These are phyloP conservation scores for Micromussa lordhowensis DNA, from an alignment of 92 coral and sea anemone species.

Conservation along the genomic window DNA sequence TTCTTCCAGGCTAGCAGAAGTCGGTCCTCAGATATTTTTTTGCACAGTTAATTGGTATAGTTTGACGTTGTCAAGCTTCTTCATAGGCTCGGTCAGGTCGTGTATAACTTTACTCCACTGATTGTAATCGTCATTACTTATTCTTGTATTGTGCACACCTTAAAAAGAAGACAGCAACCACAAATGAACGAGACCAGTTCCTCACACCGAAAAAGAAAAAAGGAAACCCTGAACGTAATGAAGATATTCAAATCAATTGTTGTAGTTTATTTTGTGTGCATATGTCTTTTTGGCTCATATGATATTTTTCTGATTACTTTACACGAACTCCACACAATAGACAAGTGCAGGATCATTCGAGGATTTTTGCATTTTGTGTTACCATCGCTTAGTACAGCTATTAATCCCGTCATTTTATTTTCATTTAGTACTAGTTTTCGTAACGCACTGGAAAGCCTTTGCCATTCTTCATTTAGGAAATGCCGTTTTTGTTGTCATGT, in stretches of 20 bases:
- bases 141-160: neutral
- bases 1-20: neutral
- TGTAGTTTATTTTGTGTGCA: neutral
- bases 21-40: neutral
- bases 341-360: neutral
- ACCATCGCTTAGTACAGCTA: slow-evolving; percentile 5
- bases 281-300: no score
- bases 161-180: neutral
- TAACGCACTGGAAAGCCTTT: neutral
- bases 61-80: neutral
- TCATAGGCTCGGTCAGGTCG: neutral
- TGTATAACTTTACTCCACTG: neutral
- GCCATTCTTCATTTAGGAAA: neutral
- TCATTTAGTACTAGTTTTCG: slow-evolving; percentile 4
- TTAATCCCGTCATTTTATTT: slow-evolving; percentile 20
- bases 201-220: neutral
- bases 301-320: neutral
- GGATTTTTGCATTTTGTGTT: neutral
- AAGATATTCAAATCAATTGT: slow-evolving; percentile 5
- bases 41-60: neutral
- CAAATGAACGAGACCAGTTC: neutral
- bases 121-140: neutral
- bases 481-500: neutral
- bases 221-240: neutral
- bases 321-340: neutral